phyloP scores from a whole-genome alignment of 2,797 vertebrate species.

The Echeneis naucrates region DNA sequence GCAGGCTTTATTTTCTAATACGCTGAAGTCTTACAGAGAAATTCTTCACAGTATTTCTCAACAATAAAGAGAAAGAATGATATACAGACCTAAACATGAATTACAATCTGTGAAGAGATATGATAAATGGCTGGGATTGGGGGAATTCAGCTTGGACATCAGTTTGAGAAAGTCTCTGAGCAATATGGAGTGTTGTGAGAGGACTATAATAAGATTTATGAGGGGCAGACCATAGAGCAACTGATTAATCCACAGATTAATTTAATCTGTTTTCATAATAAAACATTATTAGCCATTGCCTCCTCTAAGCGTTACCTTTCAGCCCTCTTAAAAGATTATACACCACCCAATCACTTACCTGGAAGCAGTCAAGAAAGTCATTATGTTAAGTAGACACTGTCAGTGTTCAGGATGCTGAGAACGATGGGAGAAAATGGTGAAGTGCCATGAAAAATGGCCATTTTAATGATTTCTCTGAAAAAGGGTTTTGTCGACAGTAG shows the following conservation, averaged over 20 bases:
- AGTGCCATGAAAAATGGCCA: conserved; percentile 74
- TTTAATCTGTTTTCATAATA: conserved; percentile 71
- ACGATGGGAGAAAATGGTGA: conserved; percentile 59
- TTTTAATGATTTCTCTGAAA: conserved; percentile 76
- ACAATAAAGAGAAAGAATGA: conserved; percentile 4
- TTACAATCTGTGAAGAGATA: neutral
- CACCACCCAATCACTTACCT: conserved; percentile 74
- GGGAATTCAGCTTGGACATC: conserved; percentile 7
- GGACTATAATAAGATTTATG: conserved; percentile 46
- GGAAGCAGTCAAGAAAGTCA: conserved; percentile 71
- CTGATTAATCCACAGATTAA: conserved; percentile 70
- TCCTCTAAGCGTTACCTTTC: conserved; percentile 56
- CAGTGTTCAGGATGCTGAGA: conserved; percentile 48
- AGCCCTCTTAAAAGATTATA: conserved; percentile 68
- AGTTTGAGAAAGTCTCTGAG: conserved; percentile 1
- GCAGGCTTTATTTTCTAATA: neutral
- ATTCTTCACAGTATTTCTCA: neutral
- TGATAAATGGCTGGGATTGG: neutral
- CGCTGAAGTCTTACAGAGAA: neutral
- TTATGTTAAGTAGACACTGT: conserved; percentile 74
- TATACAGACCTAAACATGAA: neutral
- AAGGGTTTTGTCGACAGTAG: conserved; percentile 52
- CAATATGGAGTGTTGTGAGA: conserved; percentile 11
- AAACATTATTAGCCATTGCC: conserved; percentile 54
- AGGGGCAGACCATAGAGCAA: conserved; percentile 43